These are phyloP conservation scores for Poecile atricapillus DNA, from an alignment of 2,113 vertebrate species.

Conservation along the genomic window DNA sequence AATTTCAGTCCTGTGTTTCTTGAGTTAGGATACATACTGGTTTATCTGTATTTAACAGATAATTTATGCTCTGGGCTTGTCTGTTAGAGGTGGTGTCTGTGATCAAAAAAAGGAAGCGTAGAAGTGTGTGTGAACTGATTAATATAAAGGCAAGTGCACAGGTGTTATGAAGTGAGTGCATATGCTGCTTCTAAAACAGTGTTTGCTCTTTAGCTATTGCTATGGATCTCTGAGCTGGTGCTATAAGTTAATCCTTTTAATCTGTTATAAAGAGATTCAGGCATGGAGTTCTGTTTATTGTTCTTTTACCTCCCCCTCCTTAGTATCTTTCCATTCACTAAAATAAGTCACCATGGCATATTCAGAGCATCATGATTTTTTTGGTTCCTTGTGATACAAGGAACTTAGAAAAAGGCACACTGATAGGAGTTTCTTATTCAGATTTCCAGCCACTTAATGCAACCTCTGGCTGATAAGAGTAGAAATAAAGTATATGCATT, in stretches of 20 bases:
- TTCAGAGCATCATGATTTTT: background rate
- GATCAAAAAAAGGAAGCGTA: fast-evolving
- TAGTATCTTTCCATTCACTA: background rate
- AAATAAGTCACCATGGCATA: background rate
- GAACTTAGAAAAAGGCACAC: background rate
- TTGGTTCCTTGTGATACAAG: background rate
- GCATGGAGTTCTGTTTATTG: background rate
- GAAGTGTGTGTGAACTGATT: background rate
- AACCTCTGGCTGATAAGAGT: background rate
- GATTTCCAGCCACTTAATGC: background rate
- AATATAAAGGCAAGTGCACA: background rate
- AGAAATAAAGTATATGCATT: background rate
- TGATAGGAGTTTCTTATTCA: background rate
- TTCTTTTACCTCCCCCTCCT: background rate
- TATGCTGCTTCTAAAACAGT: background rate
- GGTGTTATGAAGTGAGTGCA: background rate
- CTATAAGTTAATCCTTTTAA: background rate
- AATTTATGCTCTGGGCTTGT: background rate
- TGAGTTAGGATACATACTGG: fast-evolving
- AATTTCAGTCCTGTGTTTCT: background rate
- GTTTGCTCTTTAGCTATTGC: background rate
- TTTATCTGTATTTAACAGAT: background rate
- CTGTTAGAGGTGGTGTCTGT: background rate
- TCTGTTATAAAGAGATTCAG: background rate
- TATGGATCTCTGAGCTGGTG: background rate